Evolutionary conservation across 2,113 vertebrate genomes (phyloP).

Genomic region (Uria lomvia): DNA sequence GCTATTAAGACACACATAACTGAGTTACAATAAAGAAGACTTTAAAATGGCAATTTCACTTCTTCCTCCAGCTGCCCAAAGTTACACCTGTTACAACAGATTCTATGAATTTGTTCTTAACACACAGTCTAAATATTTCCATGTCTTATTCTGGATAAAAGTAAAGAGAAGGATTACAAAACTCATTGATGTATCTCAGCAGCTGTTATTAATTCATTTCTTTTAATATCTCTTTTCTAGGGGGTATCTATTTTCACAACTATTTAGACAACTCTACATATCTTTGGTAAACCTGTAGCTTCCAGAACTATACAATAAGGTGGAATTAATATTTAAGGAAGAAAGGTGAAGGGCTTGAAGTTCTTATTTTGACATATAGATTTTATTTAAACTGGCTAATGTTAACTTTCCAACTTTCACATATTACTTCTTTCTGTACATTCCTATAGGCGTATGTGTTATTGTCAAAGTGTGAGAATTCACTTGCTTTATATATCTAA

Average conservation of each 20-base stretch:
- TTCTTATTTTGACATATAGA: neutral
- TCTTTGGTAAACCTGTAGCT: neutral
- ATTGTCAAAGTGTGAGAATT: neutral
- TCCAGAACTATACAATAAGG: neutral
- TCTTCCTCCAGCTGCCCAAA: neutral
- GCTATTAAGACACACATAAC: neutral
- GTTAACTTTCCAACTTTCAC: neutral
- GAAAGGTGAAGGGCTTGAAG: neutral
- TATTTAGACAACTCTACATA: neutral
- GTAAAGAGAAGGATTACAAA: neutral
- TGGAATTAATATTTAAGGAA: neutral
- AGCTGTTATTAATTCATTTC: neutral
- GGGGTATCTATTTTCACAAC: neutral
- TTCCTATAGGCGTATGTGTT: fast-evolving
- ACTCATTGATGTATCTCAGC: neutral
- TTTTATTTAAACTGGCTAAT: neutral
- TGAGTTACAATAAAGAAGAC: neutral
- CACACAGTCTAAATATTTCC: neutral
- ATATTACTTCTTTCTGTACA: neutral
- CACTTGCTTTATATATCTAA: neutral
- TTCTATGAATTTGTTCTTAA: neutral
- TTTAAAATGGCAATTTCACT: neutral
- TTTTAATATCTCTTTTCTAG: neutral
- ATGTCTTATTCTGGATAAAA: neutral
- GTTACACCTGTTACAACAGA: neutral